Evolutionary conservation across 1,140 invertebrate species (phyloP).

Genomic region (Holotrichia oblita): DNA sequence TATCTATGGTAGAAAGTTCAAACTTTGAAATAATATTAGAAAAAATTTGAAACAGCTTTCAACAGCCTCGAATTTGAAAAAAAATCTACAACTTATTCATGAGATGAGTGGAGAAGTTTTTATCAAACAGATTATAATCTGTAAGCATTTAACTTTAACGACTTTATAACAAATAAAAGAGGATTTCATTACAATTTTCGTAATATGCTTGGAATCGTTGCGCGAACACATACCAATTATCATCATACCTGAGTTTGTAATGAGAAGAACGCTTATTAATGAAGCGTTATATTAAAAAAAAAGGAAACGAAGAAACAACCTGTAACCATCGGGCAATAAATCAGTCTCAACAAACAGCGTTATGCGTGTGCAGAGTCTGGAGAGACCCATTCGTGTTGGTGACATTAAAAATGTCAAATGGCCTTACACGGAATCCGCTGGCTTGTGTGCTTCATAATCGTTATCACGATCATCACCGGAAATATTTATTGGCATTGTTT

Average conservation of each 20-base stretch:
- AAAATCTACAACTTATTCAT: no score
- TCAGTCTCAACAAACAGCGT: background rate
- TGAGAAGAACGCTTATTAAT: background rate
- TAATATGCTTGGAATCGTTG: no score
- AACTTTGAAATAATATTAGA: no score
- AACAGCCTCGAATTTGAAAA: no score
- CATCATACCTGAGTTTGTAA: background rate
- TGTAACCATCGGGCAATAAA: background rate
- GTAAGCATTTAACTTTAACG: no score
- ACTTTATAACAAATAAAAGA: no score
- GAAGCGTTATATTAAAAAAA: constrained; percentile 15
- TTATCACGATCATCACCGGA: constrained; percentile 40
- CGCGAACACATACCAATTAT: background rate
- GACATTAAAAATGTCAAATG: constrained; percentile 41
- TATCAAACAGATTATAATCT: no score
- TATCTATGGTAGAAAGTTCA: no score
- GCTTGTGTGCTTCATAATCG: constrained; percentile 37
- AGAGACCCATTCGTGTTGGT: background rate
- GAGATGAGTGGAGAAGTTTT: no score
- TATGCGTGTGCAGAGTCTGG: background rate
- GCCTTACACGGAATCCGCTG: constrained; percentile 11
- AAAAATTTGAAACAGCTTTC: no score
- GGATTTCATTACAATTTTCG: no score
- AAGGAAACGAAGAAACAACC: no score
- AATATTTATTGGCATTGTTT: constrained; percentile 40